Evolutionary conservation across 2,113 vertebrate genomes (phyloP), one percentile per base, ranked within the genome.

Genomic region (Empidonax alnorum): DNA sequence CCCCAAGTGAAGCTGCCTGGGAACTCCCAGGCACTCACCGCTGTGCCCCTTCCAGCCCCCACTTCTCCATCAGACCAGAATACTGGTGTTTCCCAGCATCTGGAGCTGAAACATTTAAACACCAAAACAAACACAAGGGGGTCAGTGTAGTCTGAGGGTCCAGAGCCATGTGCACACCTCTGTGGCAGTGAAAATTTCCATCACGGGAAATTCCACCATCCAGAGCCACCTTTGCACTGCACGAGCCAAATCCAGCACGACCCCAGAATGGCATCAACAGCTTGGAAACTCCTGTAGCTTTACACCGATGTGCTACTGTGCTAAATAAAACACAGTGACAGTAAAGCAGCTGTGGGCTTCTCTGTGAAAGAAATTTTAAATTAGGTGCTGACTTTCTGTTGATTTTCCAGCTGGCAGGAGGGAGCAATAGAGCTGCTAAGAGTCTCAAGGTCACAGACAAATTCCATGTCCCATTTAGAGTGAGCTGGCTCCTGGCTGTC

Each of bases 381-480:
- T 83, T 58, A 89, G 79, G 65, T 86, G 72, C 65, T 66, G 75
- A 50, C 84, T 94, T 94, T 59, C 77, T 68, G 90, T 31, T 89
- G 69, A 75, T 92, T 92, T 90, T 87, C 86, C 87, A 95, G 72
- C 74, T 94, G 93, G 84, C 75, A 91, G 66, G 84, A 89, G 47
- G 28, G 47, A 89, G 68, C 61, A 90, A 81, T 35, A 53, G 19
- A 75, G 80, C 65, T 94, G 76, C 80, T 93, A 24, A 77, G 65
- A 92, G 85, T 53, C 49, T 87, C 89, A 93, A 95, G 94, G 90
- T 91, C 92, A 94, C 68, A 84, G 71, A 67, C 76, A 84, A 77
- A 90, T 88, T 84, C 74, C 87, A 68, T 1, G 0, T 61, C 74
- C 78, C 76, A 21, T 68, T 53, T 49, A 73, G 85, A 85, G 84